These are phyloP conservation scores for Chironomus striatipennis DNA, from an alignment of 1,140 invertebrate genomes.

Conservation along the genomic window DNA sequence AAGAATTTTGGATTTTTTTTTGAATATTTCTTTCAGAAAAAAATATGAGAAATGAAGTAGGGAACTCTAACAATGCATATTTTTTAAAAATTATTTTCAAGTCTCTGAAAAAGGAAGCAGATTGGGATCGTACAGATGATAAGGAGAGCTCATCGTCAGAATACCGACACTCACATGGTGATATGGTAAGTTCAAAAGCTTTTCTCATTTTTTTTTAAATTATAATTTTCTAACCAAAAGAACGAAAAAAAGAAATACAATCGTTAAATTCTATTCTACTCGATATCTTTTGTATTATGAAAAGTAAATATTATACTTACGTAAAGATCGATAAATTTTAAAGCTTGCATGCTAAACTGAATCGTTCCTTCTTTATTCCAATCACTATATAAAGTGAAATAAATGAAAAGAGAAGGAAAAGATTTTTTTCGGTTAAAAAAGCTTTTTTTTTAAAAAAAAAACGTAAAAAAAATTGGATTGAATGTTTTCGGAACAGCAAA, in stretches of 20 bases:
- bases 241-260: not conserved
- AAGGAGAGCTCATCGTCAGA: constrained; percentile 66
- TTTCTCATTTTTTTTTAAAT: not conserved
- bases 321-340: not conserved
- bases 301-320: not conserved
- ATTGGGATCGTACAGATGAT: constrained; percentile 66
- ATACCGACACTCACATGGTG: constrained; percentile 61
- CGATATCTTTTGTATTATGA: constrained; percentile 1
- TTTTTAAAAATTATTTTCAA: constrained; percentile 44
- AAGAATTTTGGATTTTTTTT: constrained; percentile 35
- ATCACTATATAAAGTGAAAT: too few species aligned
- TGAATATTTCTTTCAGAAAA: too few species aligned
- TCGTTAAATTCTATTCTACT: not conserved
- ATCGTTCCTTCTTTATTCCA: not conserved
- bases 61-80: not conserved
- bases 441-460: too few species aligned
- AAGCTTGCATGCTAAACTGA: not conserved
- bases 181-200: constrained; percentile 58
- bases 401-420: too few species aligned
- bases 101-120: constrained; percentile 82
- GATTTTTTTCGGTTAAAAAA: too few species aligned
- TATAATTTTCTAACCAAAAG: not conserved
- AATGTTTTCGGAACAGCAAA: too few species aligned
- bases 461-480: too few species aligned
- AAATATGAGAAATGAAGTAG: too few species aligned